Evolutionary conservation across 2,888 invertebrate species (phyloP).

Genomic region (Cyclophora albipunctata): DNA sequence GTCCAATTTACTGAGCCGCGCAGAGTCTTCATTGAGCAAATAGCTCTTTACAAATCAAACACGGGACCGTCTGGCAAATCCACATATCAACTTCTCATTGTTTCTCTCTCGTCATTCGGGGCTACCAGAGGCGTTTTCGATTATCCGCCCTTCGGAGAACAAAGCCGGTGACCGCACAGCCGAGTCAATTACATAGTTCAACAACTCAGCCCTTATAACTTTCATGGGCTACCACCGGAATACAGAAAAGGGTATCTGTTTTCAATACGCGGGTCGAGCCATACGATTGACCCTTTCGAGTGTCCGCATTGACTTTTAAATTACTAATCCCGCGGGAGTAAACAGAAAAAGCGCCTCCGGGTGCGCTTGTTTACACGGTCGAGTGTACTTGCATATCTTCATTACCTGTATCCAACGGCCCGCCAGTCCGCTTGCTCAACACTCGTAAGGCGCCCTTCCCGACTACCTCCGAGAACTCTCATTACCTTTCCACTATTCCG

Average conservation of each 20-base stretch:
- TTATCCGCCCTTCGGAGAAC: conserved; percentile 69
- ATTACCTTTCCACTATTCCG: conserved; percentile 32
- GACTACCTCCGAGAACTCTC: conserved; percentile 31
- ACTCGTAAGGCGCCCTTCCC: conserved; percentile 30
- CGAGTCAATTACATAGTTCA: conserved; percentile 76
- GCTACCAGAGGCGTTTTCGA: conserved; percentile 74
- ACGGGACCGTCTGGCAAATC: conserved; percentile 65
- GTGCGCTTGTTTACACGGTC: conserved; percentile 63
- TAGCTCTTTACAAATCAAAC: conserved; percentile 74
- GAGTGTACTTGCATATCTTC: conserved; percentile 71
- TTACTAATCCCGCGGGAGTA: conserved; percentile 72
- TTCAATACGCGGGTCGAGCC: conserved; percentile 66
- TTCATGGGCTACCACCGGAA: conserved; percentile 71
- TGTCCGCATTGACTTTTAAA: conserved; percentile 76
- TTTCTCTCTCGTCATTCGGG: conserved; percentile 65
- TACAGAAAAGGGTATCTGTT: conserved; percentile 75
- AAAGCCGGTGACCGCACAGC: conserved; percentile 72
- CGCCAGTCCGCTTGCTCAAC: conserved; percentile 57
- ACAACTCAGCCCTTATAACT: conserved; percentile 75
- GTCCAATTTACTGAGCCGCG: conserved; percentile 65
- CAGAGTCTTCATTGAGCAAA: conserved; percentile 64
- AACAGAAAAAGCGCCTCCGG: conserved; percentile 62
- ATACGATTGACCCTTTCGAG: conserved; percentile 73
- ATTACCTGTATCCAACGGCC: conserved; percentile 44
- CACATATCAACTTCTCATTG: conserved; percentile 74